phyloP scores from a whole-genome alignment of 2,797 vertebrate genomes.

The Sebastiscus albofasciatus region DNA sequence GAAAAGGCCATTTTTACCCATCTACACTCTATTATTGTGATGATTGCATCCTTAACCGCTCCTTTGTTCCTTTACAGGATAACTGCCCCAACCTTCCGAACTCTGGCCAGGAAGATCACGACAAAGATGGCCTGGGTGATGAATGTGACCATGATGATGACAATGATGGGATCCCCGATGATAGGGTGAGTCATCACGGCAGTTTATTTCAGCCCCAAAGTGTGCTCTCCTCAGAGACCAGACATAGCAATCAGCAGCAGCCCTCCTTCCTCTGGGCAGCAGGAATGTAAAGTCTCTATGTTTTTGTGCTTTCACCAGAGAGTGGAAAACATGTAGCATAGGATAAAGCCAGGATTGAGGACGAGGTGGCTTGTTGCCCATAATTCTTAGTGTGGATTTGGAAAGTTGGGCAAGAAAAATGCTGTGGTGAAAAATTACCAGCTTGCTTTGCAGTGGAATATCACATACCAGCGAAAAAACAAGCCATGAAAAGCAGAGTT shows the following conservation, averaged over 20 bases:
- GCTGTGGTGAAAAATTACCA: constrained; percentile 66
- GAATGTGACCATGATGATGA: constrained; percentile 97
- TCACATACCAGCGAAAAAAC: constrained; percentile 55
- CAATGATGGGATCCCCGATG: constrained; percentile 95
- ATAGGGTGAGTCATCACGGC: constrained; percentile 86
- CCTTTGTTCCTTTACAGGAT: constrained; percentile 85
- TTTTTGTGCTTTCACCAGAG: constrained; percentile 50
- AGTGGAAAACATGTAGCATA: constrained; percentile 63
- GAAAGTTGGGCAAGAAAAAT: constrained; percentile 66
- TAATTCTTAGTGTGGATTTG: constrained; percentile 73
- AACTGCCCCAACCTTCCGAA: constrained; percentile 98
- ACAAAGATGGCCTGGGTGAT: constrained; percentile 96
- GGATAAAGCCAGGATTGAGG: constrained; percentile 50
- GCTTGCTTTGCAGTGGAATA: constrained; percentile 50
- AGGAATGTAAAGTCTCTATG: constrained; percentile 56
- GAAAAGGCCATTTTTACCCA: constrained; percentile 39
- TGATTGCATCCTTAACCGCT: constrained; percentile 54
- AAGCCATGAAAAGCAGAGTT: constrained; percentile 32
- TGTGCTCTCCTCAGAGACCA: constrained; percentile 58
- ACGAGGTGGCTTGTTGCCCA: constrained; percentile 54
- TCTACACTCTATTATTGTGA: constrained; percentile 42
- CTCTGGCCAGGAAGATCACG: constrained; percentile 99
- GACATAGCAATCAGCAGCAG: constrained; percentile 70
- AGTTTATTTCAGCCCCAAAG: constrained; percentile 51
- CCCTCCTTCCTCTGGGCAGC: constrained; percentile 61